phyloP scores from a whole-genome alignment of 1,140 invertebrate species.

The Plutomurus gul region DNA sequence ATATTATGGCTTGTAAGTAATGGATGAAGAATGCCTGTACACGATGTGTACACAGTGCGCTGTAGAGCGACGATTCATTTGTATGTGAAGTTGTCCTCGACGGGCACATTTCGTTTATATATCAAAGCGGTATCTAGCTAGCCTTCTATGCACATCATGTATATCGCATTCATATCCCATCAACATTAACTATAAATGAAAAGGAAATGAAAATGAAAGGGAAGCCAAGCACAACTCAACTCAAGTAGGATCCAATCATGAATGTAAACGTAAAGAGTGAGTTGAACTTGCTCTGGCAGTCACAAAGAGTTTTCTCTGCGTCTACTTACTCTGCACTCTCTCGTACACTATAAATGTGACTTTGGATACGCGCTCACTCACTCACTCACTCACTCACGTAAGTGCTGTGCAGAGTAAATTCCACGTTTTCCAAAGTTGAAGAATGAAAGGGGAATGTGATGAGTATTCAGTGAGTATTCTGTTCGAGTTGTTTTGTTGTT shows the following conservation, averaged over 20 bases:
- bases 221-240: constrained; percentile 1
- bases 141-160: no score
- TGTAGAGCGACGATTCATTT: no score
- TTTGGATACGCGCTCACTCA: not conserved
- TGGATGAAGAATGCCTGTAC: no score
- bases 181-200: constrained; percentile 28
- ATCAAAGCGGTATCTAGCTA: no score
- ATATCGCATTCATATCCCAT: not conserved
- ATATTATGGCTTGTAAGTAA: no score
- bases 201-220: constrained; percentile 28
- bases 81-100: no score
- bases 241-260: constrained; percentile 18
- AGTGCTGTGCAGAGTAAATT: constrained; percentile 24
- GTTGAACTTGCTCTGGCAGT: constrained; percentile 9
- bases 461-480: not conserved
- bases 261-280: constrained; percentile 24
- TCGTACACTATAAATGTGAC: not conserved
- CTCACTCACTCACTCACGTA: constrained; percentile 10
- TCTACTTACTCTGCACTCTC: not conserved
- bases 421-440: constrained; percentile 24
- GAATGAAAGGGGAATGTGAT: constrained; percentile 1
- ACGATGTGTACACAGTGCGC: no score
- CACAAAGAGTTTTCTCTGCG: not conserved
- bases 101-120: no score
- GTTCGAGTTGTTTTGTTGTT: constrained; percentile 14